Conservation (phyloP, 1,140 invertebrate genomes). For the Drosophila bifasciata region DNA sequence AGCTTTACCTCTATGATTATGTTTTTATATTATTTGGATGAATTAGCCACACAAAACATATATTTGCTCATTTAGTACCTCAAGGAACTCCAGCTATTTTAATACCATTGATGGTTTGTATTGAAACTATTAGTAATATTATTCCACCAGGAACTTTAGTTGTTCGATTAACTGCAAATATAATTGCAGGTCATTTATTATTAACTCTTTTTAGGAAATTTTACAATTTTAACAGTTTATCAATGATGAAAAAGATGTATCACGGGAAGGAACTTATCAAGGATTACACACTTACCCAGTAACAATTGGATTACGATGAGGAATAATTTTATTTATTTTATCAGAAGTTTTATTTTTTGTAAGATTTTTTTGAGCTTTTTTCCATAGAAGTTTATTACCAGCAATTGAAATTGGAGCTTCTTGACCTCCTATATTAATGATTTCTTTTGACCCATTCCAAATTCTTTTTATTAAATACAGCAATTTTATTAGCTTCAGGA, state of each 20-base stretch:
- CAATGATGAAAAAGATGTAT: too few species aligned
- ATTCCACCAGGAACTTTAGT: conserved; percentile 88
- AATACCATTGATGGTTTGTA: conserved; percentile 86
- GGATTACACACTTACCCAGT: conserved; percentile 82
- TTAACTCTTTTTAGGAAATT: conserved; percentile 76
- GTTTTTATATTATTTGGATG: conserved; percentile 63
- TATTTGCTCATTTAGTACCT: conserved; percentile 87
- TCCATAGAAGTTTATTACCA: conserved; percentile 87
- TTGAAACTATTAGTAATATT: conserved; percentile 86
- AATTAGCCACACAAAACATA: conserved; percentile 85
- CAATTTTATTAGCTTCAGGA: conserved; percentile 86
- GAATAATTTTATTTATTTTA: conserved; percentile 59
- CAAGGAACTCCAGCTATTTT: conserved; percentile 85
- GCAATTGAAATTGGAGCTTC: conserved; percentile 86
- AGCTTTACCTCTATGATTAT: too few species aligned
- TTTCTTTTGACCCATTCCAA: conserved; percentile 86
- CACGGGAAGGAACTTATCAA: conserved; percentile 86
- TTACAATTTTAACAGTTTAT: too few species aligned
- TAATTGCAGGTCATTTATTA: conserved; percentile 88
- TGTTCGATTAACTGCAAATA: conserved; percentile 88
- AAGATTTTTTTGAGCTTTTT: conserved; percentile 84
- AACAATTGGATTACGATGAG: conserved; percentile 83
- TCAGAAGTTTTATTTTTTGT: conserved; percentile 48
- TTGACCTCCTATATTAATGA: conserved; percentile 86
- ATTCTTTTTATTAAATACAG: conserved; percentile 87